These are phyloP conservation scores for Acipenser transmontanus DNA, from an alignment of 2,797 vertebrate genomes.

Conservation along the genomic window DNA sequence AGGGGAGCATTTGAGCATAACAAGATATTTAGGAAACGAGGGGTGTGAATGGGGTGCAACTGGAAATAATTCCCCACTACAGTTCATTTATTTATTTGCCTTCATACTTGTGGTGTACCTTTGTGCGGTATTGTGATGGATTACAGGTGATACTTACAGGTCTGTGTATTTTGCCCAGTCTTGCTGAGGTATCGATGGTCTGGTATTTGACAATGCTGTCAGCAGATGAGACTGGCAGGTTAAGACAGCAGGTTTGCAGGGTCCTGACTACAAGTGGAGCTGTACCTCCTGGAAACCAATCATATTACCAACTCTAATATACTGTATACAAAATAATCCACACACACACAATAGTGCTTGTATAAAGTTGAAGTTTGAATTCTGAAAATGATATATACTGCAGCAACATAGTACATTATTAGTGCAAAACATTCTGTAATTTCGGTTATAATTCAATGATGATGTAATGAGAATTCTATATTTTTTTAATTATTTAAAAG, in stretches of 20 bases:
- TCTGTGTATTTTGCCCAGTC: constrained; percentile 80
- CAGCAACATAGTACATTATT: too few relatives aligned
- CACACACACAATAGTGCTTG: not conserved
- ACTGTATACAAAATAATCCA: not conserved
- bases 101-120: too few relatives aligned
- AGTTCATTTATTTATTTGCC: too few relatives aligned
- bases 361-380: too few relatives aligned
- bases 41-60: not conserved
- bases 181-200: constrained; percentile 74
- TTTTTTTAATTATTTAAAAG: too few relatives aligned
- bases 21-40: not conserved
- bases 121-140: not conserved
- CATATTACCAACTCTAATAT: constrained; percentile 9
- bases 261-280: constrained; percentile 39
- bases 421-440: too few relatives aligned
- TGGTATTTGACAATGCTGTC: constrained; percentile 66
- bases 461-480: too few relatives aligned
- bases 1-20: not conserved
- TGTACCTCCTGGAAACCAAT: constrained; percentile 55
- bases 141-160: constrained; percentile 66
- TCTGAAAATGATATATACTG: too few relatives aligned
- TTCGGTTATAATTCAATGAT: not conserved
- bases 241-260: constrained; percentile 51
- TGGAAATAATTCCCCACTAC: not conserved
- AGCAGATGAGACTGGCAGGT: constrained; percentile 69